Base-by-base conservation (phyloP, 2,797 vertebrate genomes). In the Clarias platycephalus region DNA sequence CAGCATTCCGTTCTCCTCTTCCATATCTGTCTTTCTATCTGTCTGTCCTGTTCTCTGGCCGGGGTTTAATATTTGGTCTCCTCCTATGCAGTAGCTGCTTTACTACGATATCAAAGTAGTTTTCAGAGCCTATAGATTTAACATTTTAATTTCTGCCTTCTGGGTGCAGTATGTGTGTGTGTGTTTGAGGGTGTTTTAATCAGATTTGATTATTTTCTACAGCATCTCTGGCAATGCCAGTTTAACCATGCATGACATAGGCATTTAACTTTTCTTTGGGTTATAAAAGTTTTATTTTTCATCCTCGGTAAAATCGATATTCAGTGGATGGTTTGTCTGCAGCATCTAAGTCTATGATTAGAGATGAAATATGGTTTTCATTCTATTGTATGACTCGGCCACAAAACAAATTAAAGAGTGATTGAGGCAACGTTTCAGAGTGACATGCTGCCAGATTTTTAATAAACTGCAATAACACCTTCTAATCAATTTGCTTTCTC, bases 401-500 rank as follows among this genome's bases (percentile, higher is more conserved):
- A 79, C 77, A 86, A 79, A 88, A 87, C 75, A 81, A 85, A 89
- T 90, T 89, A 75, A 86, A 86, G 81, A 34, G 74, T 83, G 81
- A 87, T 85, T 81, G 78, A 87, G 83, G 82, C 62, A 60, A 82
- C 57, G 81, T 84, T 86, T 85, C 22, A 82, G 67, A 40, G n/a
- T 57, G 26, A 31, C 72, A 75, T 2, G 16, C 26, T 20, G 16
- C n/a, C 49, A 75, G 49, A n/a, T 75, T 31, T 72, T 78, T 92
- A 94, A 94, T 90, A 90, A 90, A 93, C 87, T 80, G 80, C 87
- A 86, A 87, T 84, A 89, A 90, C 88, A 88, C 89, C 90, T 88
- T 89, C 87, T 64, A 85, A 86, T 82, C 83, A 86, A 89, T 90
- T 88, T 87, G 90, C 89, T 22, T 0, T 60, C 0, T 77, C 28